These are phyloP conservation scores for Peromyscus polionotus DNA, from an alignment of 2,113 vertebrate species.

Conservation along the genomic window DNA sequence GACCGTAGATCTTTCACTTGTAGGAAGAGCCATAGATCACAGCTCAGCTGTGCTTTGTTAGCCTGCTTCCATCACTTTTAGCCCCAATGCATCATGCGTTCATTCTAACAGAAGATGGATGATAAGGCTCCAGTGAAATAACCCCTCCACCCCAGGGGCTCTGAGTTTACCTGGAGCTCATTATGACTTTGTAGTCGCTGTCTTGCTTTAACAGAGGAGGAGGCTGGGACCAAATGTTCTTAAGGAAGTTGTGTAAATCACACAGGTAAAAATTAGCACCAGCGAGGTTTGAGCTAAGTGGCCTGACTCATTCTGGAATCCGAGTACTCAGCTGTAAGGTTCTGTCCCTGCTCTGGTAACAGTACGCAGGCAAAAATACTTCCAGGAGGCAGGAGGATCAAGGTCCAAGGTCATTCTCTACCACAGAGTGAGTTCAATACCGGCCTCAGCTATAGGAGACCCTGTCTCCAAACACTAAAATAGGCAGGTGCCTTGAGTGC, in stretches of 20 bases:
- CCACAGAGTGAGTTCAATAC: not conserved
- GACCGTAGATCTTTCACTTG: not conserved
- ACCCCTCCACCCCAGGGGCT: not conserved
- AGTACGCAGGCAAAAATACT: not conserved
- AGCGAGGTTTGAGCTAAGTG: not conserved
- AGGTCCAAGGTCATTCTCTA: not conserved
- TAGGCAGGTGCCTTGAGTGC: not conserved
- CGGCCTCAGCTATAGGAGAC: not conserved
- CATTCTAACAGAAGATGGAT: not conserved
- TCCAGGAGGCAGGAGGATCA: not conserved
- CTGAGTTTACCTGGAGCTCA: not conserved
- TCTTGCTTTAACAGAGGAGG: not conserved
- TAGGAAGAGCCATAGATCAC: constrained; percentile 32
- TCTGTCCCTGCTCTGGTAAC: not conserved
- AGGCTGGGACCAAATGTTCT: not conserved
- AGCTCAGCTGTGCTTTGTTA: not conserved
- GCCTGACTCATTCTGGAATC: not conserved
- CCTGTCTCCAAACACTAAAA: not conserved
- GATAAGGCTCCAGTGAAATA: not conserved
- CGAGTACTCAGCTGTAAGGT: not conserved
- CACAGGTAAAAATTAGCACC: not conserved
- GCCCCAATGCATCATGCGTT: not conserved
- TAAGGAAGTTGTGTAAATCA: not conserved
- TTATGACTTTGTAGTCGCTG: not conserved
- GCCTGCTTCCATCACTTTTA: not conserved